These are phyloP conservation scores for Cheiracanthium punctorium DNA, from an alignment of 2,888 invertebrate genomes.

Conservation along the genomic window DNA sequence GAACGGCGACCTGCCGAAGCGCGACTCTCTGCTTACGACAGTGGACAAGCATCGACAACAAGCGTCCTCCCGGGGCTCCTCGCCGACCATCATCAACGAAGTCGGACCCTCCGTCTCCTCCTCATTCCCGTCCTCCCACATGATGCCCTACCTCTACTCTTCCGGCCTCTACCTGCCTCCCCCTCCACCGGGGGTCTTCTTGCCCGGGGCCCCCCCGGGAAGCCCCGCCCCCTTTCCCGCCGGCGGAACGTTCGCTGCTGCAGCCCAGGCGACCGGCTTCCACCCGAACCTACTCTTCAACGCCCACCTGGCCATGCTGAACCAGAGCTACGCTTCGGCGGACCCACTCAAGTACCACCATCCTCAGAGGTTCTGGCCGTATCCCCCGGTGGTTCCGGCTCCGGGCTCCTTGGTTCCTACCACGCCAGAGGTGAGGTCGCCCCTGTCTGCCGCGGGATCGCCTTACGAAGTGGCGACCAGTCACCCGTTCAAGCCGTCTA, in stretches of 20 bases:
- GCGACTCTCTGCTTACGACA: conserved; percentile 3
- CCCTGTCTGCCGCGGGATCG: conserved; percentile 38
- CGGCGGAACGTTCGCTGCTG: conserved; percentile 32
- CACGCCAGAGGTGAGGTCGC: conserved; percentile 27
- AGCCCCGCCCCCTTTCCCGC: conserved; percentile 24
- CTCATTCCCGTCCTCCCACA: conserved; percentile 55
- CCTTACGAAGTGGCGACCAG: conserved; percentile 51
- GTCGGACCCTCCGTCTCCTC: conserved; percentile 57
- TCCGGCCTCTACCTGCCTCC: conserved; percentile 61
- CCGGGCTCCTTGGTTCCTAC: neutral
- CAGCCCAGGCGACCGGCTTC: conserved; percentile 33
- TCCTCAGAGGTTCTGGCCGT: conserved; percentile 63
- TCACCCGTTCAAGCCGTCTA: conserved; percentile 57
- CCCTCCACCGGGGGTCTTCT: conserved; percentile 46
- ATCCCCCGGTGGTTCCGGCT: conserved; percentile 36
- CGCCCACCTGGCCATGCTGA: conserved; percentile 65
- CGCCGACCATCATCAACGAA: conserved; percentile 51
- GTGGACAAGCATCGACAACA: conserved; percentile 29
- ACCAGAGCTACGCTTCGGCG: conserved; percentile 52
- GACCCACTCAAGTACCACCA: conserved; percentile 50
- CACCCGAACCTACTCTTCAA: conserved; percentile 51
- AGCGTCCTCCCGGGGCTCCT: conserved; percentile 17
- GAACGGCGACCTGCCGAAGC: conserved; percentile 8
- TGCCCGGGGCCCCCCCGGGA: conserved; percentile 28
- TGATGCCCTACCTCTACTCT: conserved; percentile 61